Evolutionary conservation across 1,140 invertebrate genomes (phyloP).

Genomic region (Berghia stephanieae): DNA sequence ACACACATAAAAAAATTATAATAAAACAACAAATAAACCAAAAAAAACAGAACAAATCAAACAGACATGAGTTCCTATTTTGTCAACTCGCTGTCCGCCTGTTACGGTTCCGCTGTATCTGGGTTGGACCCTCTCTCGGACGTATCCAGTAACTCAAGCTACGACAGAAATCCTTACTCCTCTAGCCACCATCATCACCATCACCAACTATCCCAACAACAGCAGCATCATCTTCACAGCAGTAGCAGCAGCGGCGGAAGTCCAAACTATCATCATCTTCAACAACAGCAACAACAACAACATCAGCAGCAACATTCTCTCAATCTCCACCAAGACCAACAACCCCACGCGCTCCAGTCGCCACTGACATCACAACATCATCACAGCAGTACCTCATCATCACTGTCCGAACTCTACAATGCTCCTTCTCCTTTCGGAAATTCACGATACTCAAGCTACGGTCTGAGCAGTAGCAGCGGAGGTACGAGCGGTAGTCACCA

Average conservation of each 20-base stretch:
- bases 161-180: constrained; percentile 26
- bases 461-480: neutral
- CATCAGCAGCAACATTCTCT: neutral
- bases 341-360: no score
- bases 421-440: neutral
- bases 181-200: constrained; percentile 20
- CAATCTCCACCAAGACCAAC: neutral
- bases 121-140: constrained; percentile 55
- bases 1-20: no score
- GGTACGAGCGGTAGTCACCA: no score
- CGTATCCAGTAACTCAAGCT: constrained; percentile 42
- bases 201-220: constrained; percentile 21
- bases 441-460: neutral
- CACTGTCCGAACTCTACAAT: no score
- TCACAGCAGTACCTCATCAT: no score
- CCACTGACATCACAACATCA: no score
- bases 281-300: constrained; percentile 15
- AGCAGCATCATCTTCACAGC: constrained; percentile 1
- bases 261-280: constrained; percentile 12
- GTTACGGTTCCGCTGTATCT: constrained; percentile 57
- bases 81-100: constrained; percentile 61
- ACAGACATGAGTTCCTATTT: constrained; percentile 62
- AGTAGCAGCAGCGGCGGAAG: neutral
- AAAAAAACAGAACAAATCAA: no score
- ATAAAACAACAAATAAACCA: no score